Evolutionary conservation across 2,888 invertebrate genomes (phyloP), one percentile per base, ranked within the genome.

Genomic region (Spilosoma lubricipeda): DNA sequence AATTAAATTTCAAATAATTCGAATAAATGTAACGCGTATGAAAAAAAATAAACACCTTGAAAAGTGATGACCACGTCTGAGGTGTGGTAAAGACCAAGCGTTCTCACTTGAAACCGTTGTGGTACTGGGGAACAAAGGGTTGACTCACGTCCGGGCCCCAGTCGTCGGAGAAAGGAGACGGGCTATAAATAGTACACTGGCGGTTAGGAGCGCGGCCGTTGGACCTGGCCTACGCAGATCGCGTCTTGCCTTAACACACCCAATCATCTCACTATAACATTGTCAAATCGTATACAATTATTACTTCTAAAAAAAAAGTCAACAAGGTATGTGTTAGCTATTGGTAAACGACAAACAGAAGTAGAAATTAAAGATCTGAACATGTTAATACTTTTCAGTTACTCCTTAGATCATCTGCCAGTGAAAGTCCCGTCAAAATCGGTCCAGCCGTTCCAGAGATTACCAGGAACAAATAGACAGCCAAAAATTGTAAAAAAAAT

Each of bases 111-210:
- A 90, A 91, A 91, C 88, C 91, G 89, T 86, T 86, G 88, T 86
- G 89, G 88, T 86, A 85, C 82, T 85, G 88, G 88, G 91, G 90
- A 92, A 93, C 93, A 93, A 94, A 94, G 94, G 93, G 91, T 92
- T 93, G 93, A 94, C 90, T 94, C 93, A 94, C 89, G 93, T 93
- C 93, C 93, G 91, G 91, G 89, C 89, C 89, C 86, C 87, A 87
- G 88, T 86, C 87, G 87, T 80, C 87, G 88, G 91, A 93, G 93
- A 93, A 93, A 93, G 93, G 93, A 93, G 89, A 83, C 79, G 88
- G 73, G 90, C 92, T 93, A 93, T 90, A 93, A 93, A 93, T 93
- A 93, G 93, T 90, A 86, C 89, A 86, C 88, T 89, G 90, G 90
- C 90, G 90, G 90, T 92, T 91, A 90, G 86, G 86, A 89, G 87